phyloP scores from a whole-genome alignment of 2,113 vertebrate genomes.

The Phylloscopus trochiloides region DNA sequence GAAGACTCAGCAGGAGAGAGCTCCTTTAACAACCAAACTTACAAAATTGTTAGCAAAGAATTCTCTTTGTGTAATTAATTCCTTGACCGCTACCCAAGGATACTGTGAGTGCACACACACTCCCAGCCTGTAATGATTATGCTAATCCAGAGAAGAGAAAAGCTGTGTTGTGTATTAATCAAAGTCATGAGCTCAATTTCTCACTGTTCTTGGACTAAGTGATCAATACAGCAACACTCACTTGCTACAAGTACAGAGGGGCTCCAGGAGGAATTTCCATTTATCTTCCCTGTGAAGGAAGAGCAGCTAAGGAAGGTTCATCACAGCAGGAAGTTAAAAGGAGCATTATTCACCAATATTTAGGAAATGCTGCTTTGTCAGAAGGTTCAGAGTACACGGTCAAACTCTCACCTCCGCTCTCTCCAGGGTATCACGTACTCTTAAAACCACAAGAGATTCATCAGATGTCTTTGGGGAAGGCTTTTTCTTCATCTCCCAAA shows the following conservation, averaged over 20 bases:
- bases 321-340: neutral
- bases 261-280: neutral
- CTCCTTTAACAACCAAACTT: neutral
- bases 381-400: neutral
- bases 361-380: neutral
- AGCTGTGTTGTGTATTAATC: slow-evolving; percentile 28
- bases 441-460: neutral
- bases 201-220: neutral
- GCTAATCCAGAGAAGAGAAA: slow-evolving; percentile 6
- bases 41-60: neutral
- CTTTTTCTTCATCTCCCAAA: neutral
- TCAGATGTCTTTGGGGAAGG: neutral
- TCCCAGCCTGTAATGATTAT: slow-evolving; percentile 25
- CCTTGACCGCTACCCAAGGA: slow-evolving; percentile 14
- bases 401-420: neutral
- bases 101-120: neutral
- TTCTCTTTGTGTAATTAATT: neutral
- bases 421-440: neutral
- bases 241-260: neutral
- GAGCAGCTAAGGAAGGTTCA: neutral
- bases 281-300: neutral
- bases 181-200: neutral
- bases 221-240: neutral
- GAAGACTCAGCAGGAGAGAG: neutral
- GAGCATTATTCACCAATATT: neutral